Conservation (phyloP, 92 coral and sea anemone species). For the Metridium senile region DNA sequence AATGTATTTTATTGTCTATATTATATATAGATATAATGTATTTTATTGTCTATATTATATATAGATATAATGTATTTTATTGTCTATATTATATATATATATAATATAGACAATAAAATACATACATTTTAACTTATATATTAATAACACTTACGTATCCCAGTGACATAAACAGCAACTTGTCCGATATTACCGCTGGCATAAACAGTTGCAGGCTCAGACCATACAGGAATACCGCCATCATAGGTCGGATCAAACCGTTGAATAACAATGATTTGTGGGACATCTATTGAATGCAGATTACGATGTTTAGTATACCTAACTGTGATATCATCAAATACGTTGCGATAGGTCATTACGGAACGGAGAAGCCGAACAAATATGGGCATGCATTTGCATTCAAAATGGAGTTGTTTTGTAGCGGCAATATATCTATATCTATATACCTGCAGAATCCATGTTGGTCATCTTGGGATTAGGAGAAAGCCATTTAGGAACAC, state of each 20-base stretch:
- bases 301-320: not conserved
- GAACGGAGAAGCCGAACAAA: too few species aligned
- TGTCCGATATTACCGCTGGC: conserved; percentile 75
- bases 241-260: conserved; percentile 61
- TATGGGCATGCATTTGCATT: too few species aligned
- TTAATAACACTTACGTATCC: conserved; percentile 61
- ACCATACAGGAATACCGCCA: conserved; percentile 79
- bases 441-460: conserved; percentile 42
- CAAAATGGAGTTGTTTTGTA: too few species aligned
- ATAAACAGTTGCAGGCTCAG: conserved; percentile 67
- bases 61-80: too few species aligned
- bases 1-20: too few species aligned
- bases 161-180: conserved; percentile 66
- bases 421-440: too few species aligned
- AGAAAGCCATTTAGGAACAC: conserved; percentile 32
- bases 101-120: too few species aligned
- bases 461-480: conserved; percentile 25
- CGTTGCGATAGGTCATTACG: too few species aligned
- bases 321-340: too few species aligned
- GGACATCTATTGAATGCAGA: conserved; percentile 29
- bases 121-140: not conserved
- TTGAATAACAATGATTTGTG: conserved; percentile 73
- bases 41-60: too few species aligned
- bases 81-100: too few species aligned
- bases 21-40: too few species aligned